phyloP scores from a whole-genome alignment of 2,888 invertebrate species.

The Mimachlamys varia region DNA sequence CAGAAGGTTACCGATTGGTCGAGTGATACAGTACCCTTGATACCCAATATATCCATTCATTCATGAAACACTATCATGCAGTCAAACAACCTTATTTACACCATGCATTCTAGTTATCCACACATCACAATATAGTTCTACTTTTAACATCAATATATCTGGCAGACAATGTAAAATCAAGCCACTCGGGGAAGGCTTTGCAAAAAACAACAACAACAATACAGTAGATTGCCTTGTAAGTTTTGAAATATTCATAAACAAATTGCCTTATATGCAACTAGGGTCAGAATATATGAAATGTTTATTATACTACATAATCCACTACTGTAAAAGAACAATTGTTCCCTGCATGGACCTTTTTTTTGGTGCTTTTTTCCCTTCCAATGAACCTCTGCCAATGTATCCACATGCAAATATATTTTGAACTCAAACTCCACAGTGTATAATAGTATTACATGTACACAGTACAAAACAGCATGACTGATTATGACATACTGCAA shows the following conservation, averaged over 20 bases:
- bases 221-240: conserved; percentile 13
- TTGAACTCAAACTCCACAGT: too few species aligned
- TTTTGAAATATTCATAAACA: conserved; percentile 3
- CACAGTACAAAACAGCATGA: too few species aligned
- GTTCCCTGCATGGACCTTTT: too few species aligned
- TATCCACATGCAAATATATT: too few species aligned
- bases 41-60: conserved; percentile 12
- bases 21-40: not conserved
- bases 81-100: not conserved
- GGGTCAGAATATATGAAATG: not conserved
- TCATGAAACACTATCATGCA: not conserved
- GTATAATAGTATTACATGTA: too few species aligned
- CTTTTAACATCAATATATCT: not conserved
- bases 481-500: too few species aligned
- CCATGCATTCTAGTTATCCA: not conserved
- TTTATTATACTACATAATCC: not conserved
- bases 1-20: too few species aligned
- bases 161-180: not conserved
- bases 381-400: too few species aligned
- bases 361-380: too few species aligned
- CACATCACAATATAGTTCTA: not conserved
- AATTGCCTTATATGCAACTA: not conserved
- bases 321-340: too few species aligned
- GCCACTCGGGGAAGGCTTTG: not conserved
- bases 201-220: not conserved